phyloP scores from a whole-genome alignment of 2,888 invertebrate genomes.

The Lacanobia oleracea region DNA sequence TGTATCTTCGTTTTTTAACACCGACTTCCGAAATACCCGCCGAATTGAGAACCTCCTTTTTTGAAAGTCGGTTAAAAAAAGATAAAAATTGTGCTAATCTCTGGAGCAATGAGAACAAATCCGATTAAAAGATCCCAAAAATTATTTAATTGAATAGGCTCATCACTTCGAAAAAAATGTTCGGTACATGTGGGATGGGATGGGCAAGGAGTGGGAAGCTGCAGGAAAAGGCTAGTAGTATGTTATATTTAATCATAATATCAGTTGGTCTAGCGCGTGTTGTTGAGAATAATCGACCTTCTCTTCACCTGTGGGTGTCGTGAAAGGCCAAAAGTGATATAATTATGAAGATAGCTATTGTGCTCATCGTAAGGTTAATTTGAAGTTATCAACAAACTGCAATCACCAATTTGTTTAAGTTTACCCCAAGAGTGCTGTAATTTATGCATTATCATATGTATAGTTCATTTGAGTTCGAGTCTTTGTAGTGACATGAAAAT shows the following conservation, averaged over 20 bases:
- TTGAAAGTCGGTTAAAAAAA: too few species aligned
- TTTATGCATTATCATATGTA: neutral
- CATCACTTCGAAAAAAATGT: neutral
- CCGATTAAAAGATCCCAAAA: too few species aligned
- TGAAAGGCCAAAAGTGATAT: constrained; percentile 10
- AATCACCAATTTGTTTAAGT: too few species aligned
- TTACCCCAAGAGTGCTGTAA: neutral
- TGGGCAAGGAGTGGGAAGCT: neutral
- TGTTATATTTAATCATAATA: neutral
- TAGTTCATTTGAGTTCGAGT: neutral
- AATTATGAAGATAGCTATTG: neutral
- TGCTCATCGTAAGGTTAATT: neutral
- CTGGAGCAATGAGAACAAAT: too few species aligned
- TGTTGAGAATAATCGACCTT: neutral
- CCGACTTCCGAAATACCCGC: too few species aligned
- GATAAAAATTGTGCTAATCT: too few species aligned
- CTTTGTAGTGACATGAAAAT: too few species aligned
- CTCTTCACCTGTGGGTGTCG: constrained; percentile 7
- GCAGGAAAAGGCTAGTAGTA: neutral
- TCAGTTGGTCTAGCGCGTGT: neutral
- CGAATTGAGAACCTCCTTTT: too few species aligned
- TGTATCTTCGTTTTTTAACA: too few species aligned
- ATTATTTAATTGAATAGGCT: too few species aligned
- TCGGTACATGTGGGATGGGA: neutral
- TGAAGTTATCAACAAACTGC: neutral